Evolutionary conservation across 2,888 invertebrate genomes (phyloP), one percentile per base, ranked within the genome.

Genomic region (Suillia variegata): DNA sequence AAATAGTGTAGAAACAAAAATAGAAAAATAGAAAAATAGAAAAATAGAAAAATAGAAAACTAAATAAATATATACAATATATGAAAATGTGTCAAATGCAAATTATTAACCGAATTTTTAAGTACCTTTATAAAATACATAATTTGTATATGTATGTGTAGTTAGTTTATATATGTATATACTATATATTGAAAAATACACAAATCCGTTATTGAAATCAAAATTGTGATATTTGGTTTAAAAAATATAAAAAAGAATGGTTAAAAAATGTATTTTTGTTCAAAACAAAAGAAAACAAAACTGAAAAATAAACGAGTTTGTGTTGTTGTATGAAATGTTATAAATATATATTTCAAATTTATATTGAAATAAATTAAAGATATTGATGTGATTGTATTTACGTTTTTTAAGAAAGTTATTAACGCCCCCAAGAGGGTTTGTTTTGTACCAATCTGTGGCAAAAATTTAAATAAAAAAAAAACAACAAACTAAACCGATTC

Each of bases 191-290:
- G 45, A 58, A 22, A 56, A 52, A 47, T 52, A 33, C 3, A 26
- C 26, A 26, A 26, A 26, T 6, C 26, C 26, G n/a, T n/a, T 15
- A 50, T 5, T 26, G 56, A 58, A 63, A 64, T 47, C 47, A 51
- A 61, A 62, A 67, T 68, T 78, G 76, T 78, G 78, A 76, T 76
- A 76, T 66, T 66, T 75, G 58, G 66, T 74, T 74, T 67, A 53
- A 64, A 52, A 52, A 58, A 54, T 54, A 48, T 48, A 59, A 62
- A 58, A 61, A 24, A 51, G 47, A 56, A n/a, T 59, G n/a, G 33
- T 56, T 56, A 50, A 24, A 26, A 15, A 53, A 8, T 48, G 15
- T 15, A 18, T 13, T 20, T 48, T 48, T 48, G 17, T 20, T 48
- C 18, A 5, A n/a, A n/a, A n/a, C 18, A 17, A 48, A 48, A 48